Conservation (phyloP, 1,140 invertebrate species). For the Branchinecta lindahli region DNA sequence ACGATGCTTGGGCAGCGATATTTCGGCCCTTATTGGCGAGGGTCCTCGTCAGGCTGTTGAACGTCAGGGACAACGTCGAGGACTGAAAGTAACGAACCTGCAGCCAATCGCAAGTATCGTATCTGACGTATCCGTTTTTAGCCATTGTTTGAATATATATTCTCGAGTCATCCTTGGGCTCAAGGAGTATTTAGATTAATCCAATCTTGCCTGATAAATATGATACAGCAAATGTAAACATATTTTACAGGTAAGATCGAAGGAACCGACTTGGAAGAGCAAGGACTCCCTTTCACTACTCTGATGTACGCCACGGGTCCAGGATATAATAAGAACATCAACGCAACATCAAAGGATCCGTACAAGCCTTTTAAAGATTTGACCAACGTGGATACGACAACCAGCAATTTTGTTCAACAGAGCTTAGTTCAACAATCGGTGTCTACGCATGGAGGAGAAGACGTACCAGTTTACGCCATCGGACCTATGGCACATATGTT, state of each 20-base stretch:
- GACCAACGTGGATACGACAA: conserved; percentile 38
- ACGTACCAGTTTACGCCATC: conserved; percentile 66
- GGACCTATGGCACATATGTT: conserved; percentile 75
- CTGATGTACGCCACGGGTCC: conserved; percentile 32
- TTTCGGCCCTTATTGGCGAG: too few species aligned
- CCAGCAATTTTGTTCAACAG: conserved; percentile 54
- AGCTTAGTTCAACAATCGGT: conserved; percentile 50
- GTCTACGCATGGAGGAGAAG: conserved; percentile 61
- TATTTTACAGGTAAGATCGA: conserved; percentile 11
- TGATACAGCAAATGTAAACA: too few species aligned
- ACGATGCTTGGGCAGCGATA: too few species aligned
- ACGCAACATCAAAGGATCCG: conserved; percentile 25
- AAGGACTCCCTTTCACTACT: conserved; percentile 26
- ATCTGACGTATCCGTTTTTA: too few species aligned
- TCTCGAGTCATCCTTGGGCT: too few species aligned
- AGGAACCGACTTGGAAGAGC: conserved; percentile 13
- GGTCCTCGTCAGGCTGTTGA: too few species aligned
- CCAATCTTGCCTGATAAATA: too few species aligned
- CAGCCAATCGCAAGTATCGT: too few species aligned
- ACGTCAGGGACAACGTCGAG: too few species aligned
- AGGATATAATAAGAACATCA: conserved; percentile 22
- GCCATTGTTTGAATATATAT: too few species aligned
- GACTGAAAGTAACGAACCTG: too few species aligned
- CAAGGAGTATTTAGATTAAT: too few species aligned
- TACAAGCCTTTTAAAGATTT: conserved; percentile 44